Base-by-base conservation (phyloP, 2,113 vertebrate species). In the Osmerus eperlanus region DNA sequence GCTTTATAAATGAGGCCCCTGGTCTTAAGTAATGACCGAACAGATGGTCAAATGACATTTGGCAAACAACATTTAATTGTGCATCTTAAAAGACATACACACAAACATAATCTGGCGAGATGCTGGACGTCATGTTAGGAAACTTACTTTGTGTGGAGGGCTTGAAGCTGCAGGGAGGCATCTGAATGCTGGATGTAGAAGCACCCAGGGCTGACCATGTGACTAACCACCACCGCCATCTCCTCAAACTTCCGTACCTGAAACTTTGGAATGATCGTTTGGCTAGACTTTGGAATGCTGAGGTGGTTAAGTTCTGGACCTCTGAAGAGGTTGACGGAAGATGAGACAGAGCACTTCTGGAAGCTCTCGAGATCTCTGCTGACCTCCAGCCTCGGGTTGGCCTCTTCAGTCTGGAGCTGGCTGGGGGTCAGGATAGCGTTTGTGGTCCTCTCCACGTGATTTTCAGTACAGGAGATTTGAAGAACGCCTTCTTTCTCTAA, bases 171-270 rank as follows among this genome's bases (percentile, higher is more conserved):
- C 16, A 74, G 15, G 41, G 6, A 25, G 47, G 76, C 64, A 65
- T 85, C 81, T 13, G 81, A 58, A 1, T 82, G 84, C 58, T 91
- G 92, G 64, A 93, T 78, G 78, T 86, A 91, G 78, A 93, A 92
- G 74, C 79, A 67, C 25, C 86, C 71, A 4, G 90, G 92, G 52
- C 62, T 85, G 58, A 87, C 68, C 13, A 89, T 58, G 65, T 90
- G 87, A 51, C 88, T 89, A 52, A 90, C 88, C 0, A 90, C 80
- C 53, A 93, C 89, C 21, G 89, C 84, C 13, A 74, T 80, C 77
- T 93, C 92, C 58, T 89, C 87, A 81, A 89, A 92, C 68, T 56
- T 89, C 28, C 67, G 71, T 32, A 85, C 80, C 64, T 85, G 75
- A 66, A 92, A 93, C 29, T 85, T 68, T 0, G 91, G 89, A 67